phyloP scores from a whole-genome alignment of 2,888 invertebrate species.

The Merodon equestris region DNA sequence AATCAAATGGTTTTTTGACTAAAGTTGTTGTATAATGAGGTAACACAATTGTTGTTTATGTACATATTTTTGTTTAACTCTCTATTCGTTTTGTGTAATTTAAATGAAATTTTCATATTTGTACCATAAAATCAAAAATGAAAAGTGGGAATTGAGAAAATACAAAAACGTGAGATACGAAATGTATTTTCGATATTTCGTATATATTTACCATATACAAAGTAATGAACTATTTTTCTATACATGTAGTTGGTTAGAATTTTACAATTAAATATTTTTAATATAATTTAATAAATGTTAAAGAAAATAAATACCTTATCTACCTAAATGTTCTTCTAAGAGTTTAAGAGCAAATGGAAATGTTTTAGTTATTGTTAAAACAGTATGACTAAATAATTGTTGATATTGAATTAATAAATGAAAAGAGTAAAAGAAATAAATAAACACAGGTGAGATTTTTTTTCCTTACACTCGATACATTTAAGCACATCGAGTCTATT shows the following conservation, averaged over 20 bases:
- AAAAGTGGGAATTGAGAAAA: background rate
- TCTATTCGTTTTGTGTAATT: conserved; percentile 29
- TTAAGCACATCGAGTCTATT: background rate
- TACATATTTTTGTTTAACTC: conserved; percentile 43
- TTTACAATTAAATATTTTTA: conserved; percentile 33
- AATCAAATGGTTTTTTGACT: background rate
- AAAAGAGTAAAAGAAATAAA: conserved; percentile 16
- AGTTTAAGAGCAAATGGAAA: conserved; percentile 28
- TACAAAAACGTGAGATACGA: conserved; percentile 22
- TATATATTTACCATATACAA: conserved; percentile 51
- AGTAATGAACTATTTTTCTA: conserved; percentile 54
- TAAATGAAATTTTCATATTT: conserved; percentile 31
- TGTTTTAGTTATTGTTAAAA: conserved; percentile 48
- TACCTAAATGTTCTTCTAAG: conserved; percentile 54
- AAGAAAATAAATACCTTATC: conserved; percentile 51
- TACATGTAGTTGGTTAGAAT: conserved; percentile 50
- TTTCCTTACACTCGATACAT: background rate
- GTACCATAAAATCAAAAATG: conserved; percentile 25
- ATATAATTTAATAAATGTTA: background rate
- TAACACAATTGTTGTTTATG: conserved; percentile 24
- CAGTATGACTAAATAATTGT: conserved; percentile 42
- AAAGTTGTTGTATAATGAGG: background rate
- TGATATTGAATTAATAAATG: conserved; percentile 51
- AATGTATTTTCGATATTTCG: conserved; percentile 25
- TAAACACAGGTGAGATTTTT: background rate